Evolutionary conservation across 2,113 vertebrate genomes (phyloP).

Genomic region (Microcebus tavaratra): DNA sequence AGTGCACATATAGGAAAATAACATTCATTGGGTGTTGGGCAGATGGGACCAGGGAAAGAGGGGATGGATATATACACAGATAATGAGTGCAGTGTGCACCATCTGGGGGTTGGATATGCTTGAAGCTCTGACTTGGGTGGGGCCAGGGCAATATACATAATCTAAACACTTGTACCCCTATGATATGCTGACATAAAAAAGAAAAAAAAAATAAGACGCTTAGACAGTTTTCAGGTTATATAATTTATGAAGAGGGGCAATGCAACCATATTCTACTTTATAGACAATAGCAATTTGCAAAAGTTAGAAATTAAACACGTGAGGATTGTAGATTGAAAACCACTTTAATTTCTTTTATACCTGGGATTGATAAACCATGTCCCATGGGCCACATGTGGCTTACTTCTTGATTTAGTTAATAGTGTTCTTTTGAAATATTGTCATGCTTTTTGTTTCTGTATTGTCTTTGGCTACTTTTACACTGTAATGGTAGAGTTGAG

Average conservation of each 20-base stretch:
- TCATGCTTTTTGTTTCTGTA: background rate
- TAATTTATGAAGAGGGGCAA: background rate
- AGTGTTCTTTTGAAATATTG: background rate
- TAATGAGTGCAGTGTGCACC: too few relatives aligned
- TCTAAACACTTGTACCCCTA: too few relatives aligned
- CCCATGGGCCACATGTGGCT: background rate
- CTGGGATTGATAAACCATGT: background rate
- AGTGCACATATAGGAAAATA: too few relatives aligned
- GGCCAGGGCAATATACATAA: too few relatives aligned
- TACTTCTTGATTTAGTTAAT: background rate
- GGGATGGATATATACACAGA: too few relatives aligned
- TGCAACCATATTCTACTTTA: background rate
- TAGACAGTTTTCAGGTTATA: background rate
- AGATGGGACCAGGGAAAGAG: too few relatives aligned
- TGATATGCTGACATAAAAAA: too few relatives aligned
- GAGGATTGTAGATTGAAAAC: background rate
- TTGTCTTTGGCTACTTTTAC: background rate
- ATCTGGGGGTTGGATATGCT: too few relatives aligned
- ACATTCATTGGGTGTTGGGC: too few relatives aligned
- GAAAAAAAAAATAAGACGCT: background rate
- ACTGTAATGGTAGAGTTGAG: background rate
- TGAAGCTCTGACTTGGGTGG: too few relatives aligned
- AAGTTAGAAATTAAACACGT: slow-evolving; percentile 9
- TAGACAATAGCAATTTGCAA: background rate
- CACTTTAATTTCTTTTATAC: background rate